phyloP scores from a whole-genome alignment of 2,113 vertebrate genomes.

The Mormyrus lacerda region DNA sequence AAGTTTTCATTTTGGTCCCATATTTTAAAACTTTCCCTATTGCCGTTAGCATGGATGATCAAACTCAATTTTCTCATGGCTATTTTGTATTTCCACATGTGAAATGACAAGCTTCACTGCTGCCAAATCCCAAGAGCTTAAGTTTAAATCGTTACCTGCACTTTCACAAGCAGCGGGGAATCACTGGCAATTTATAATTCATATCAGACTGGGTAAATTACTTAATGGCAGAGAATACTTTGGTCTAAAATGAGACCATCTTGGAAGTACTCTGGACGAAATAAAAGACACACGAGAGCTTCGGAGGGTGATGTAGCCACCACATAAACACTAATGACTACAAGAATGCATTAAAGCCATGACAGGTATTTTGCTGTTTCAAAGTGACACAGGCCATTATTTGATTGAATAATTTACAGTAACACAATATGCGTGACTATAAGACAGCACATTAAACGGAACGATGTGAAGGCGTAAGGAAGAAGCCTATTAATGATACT shows the following conservation, averaged over 20 bases:
- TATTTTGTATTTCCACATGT: conserved; percentile 13
- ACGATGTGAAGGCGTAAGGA: background rate
- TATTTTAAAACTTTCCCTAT: conserved; percentile 3
- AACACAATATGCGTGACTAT: background rate
- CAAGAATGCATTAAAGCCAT: background rate
- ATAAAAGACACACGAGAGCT: background rate
- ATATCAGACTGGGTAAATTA: conserved; percentile 3
- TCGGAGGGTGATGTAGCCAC: background rate
- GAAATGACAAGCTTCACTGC: conserved; percentile 7
- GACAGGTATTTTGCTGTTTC: background rate
- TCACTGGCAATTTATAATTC: conserved; percentile 18
- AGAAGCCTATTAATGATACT: background rate
- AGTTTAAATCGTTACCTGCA: background rate
- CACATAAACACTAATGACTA: conserved; percentile 1
- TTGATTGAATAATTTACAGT: background rate
- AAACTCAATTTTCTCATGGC: background rate
- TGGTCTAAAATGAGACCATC: background rate
- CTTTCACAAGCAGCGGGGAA: background rate
- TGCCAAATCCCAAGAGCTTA: background rate
- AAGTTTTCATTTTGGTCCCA: background rate
- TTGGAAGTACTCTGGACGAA: background rate
- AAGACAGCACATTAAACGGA: background rate
- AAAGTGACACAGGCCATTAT: background rate
- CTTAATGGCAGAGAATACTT: conserved; percentile 3
- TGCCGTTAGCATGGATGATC: conserved; percentile 17